These are phyloP conservation scores for Nephrotoma guestfalica DNA, from an alignment of 2,888 invertebrate genomes.

Conservation along the genomic window DNA sequence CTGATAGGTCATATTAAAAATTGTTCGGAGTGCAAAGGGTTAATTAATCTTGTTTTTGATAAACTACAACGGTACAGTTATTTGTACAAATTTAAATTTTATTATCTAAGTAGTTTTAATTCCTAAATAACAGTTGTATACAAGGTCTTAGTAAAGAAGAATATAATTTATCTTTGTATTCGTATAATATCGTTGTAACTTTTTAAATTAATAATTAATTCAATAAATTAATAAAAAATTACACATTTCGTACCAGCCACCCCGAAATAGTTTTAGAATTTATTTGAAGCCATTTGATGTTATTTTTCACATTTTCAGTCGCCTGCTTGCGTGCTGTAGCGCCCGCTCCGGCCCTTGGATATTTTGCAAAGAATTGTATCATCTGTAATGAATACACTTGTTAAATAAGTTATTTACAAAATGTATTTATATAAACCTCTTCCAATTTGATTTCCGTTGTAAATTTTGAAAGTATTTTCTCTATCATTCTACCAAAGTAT, in stretches of 20 bases:
- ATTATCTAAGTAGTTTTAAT: too few relatives aligned
- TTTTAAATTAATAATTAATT: too few relatives aligned
- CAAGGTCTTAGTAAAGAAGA: too few relatives aligned
- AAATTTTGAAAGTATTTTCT: slow-evolving; percentile 52
- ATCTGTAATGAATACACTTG: slow-evolving; percentile 39
- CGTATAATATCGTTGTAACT: too few relatives aligned
- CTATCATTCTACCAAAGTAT: slow-evolving; percentile 61
- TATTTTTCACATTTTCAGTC: slow-evolving; percentile 59
- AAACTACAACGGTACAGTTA: too few relatives aligned
- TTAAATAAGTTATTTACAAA: neutral
- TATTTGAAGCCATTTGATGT: slow-evolving; percentile 63
- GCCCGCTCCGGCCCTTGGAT: slow-evolving; percentile 82
- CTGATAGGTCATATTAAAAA: too few relatives aligned
- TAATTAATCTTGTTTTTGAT: too few relatives aligned
- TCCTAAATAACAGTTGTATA: too few relatives aligned
- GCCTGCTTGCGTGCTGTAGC: slow-evolving; percentile 55
- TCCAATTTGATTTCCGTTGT: slow-evolving; percentile 49
- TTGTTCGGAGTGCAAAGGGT: too few relatives aligned
- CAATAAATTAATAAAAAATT: too few relatives aligned
- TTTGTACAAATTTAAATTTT: too few relatives aligned
- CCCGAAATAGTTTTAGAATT: slow-evolving; percentile 41
- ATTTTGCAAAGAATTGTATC: slow-evolving; percentile 55
- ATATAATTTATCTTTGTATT: too few relatives aligned
- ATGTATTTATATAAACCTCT: slow-evolving; percentile 41
- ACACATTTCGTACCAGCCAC: slow-evolving; percentile 39